A percentile compares a stretch with the other conserved stretches of the same genome.
Evolutionary conservation across 64 coral and sea anemone genomes (phyloP).

Genomic region (Pachyseris speciosa): DNA sequence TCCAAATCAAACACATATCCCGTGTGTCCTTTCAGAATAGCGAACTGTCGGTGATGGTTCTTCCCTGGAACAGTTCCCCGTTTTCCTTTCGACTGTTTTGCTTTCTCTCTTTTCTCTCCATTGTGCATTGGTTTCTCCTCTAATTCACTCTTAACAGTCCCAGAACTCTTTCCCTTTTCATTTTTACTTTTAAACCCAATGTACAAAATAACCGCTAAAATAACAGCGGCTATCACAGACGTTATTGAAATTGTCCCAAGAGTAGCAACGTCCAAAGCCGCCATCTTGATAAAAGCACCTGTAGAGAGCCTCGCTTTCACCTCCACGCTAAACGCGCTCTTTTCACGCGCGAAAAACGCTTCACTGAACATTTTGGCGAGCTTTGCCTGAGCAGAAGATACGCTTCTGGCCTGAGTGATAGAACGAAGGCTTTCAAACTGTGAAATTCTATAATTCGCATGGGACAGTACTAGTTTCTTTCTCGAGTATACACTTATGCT

Average conservation of each 20-base stretch:
- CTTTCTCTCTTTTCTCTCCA: conserved; percentile 32
- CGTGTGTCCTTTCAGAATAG: conserved; percentile 94
- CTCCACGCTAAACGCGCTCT: not conserved
- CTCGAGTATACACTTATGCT: too few relatives aligned
- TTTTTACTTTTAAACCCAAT: conserved; percentile 67
- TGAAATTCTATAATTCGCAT: not conserved
- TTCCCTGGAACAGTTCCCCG: conserved; percentile 3
- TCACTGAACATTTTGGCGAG: not conserved
- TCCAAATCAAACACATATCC: conserved; percentile 90
- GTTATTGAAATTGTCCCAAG: conserved; percentile 61
- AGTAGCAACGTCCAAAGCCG: conserved; percentile 52
- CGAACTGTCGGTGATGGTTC: conserved; percentile 76
- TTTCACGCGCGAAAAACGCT: not conserved
- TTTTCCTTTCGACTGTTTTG: conserved; percentile 35
- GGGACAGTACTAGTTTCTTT: not conserved
- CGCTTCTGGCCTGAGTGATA: too few relatives aligned
- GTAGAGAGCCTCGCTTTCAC: conserved; percentile 82
- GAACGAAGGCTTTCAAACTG: not conserved
- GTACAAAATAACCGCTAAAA: conserved; percentile 78
- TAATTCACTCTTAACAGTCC: conserved; percentile 17
- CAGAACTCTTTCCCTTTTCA: conserved; percentile 21
- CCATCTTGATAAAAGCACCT: conserved; percentile 82
- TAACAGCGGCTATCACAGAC: conserved; percentile 61
- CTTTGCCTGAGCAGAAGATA: too few relatives aligned
- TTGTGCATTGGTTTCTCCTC: conserved; percentile 55